Conservation (phyloP, 2,113 vertebrate genomes). For the Macrotis lagotis region DNA sequence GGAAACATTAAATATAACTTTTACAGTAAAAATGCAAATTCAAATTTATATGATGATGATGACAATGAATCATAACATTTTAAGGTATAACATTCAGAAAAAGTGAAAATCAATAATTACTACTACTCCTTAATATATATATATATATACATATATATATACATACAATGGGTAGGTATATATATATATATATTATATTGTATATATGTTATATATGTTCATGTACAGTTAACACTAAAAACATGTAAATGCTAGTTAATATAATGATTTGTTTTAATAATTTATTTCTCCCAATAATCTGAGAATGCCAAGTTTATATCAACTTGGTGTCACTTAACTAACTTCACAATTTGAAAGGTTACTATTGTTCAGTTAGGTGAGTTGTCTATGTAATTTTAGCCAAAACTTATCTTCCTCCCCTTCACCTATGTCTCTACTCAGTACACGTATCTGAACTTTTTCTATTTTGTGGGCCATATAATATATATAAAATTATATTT, state of each 20-base stretch:
- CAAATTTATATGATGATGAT: not conserved
- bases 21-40: not conserved
- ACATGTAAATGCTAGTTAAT: not conserved
- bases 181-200: too few relatives aligned
- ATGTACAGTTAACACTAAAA: not conserved
- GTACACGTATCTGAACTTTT: not conserved
- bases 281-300: not conserved
- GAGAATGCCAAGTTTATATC: not conserved
- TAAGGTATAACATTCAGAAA: not conserved
- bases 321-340: not conserved
- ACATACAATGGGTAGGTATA: too few relatives aligned
- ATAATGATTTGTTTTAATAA: not conserved
- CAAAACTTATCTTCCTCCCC: not conserved
- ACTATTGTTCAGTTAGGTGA: not conserved
- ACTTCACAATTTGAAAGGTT: not conserved
- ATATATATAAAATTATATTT: not conserved
- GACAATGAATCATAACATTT: not conserved
- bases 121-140: not conserved
- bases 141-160: too few relatives aligned
- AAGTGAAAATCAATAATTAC: not conserved
- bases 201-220: too few relatives aligned
- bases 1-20: not conserved
- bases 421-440: not conserved
- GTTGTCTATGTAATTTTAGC: not conserved
- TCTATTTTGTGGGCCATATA: not conserved